Base-by-base conservation (phyloP, 92 coral and sea anemone genomes). In the Zoanthus gigantus region DNA sequence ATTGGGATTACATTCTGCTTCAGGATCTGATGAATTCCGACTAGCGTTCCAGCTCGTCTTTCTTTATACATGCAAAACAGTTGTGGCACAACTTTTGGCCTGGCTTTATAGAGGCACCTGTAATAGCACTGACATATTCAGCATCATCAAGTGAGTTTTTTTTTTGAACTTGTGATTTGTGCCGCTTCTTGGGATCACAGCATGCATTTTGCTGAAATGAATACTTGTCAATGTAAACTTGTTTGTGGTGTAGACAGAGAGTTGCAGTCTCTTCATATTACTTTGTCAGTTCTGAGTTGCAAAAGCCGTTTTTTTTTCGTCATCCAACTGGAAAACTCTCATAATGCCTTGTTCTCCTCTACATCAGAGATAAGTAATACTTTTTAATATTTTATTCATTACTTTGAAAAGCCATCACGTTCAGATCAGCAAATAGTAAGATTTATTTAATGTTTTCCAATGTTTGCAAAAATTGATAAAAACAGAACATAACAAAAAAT, bases 151-250 rank as follows among this genome's bases (percentile, higher is more conserved):
- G 83, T 1, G 83, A 78, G 68, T 58, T 57, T 77, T 60, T 50
- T 65, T 78, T 78, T 78, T 34, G 53, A 37, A 78, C 71, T 78
- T 78, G 83, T 78, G 83, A 53, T 78, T 78, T 78, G 54, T 78
- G 83, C 68, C 52, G 58, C 56, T 78, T 31, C 68, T 78, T 78
- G 48, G 83, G 72, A 53, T 78, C 54, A 58, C 71, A 58, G 83
- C 83, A 78, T 29, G 30, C 83, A 13, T 78, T 78, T 78, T 78
- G 83, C 48, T 53, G 83, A 78, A 78, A 78, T 58, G 72, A 78
- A 78, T 78, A 58, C 48, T 78, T 78, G 72, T 78, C 8, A 71
- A 58, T 78, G 72, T 78, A 78, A 53, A 78, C 72, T 78, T 78
- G 83, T 78, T 60, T 53, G 72, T 78, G 71, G 83, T 78, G 56